phyloP scores from a whole-genome alignment of 2,113 vertebrate genomes.

The Oriolus oriolus region DNA sequence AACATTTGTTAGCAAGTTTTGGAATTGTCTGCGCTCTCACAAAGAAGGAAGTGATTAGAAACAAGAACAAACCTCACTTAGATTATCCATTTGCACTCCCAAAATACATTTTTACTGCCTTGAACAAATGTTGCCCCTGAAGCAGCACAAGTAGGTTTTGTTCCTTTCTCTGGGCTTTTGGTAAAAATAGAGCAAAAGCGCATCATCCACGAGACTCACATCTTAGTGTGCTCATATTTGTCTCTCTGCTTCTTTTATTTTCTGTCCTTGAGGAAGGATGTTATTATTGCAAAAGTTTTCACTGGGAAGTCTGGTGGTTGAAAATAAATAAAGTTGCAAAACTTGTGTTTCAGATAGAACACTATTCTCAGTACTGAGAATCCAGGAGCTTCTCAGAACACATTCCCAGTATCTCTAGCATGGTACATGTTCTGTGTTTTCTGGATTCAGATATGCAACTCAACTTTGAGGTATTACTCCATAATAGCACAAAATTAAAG shows the following conservation, averaged over 20 bases:
- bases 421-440: not conserved
- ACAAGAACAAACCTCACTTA: constrained; percentile 2
- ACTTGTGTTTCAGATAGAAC: not conserved
- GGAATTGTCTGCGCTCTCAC: not conserved
- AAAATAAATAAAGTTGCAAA: not conserved
- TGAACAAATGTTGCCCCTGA: constrained; percentile 7
- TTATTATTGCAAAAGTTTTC: not conserved
- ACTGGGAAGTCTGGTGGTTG: not conserved
- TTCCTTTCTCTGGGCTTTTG: constrained; percentile 12
- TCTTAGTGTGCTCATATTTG: not conserved
- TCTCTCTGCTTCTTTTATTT: not conserved
- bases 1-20: constrained; percentile 27
- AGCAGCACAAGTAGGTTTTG: constrained; percentile 24
- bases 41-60: constrained; percentile 1
- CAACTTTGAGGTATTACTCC: not conserved
- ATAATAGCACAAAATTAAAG: not conserved
- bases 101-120: constrained; percentile 18
- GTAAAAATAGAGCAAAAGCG: constrained; percentile 3
- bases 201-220: not conserved
- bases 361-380: not conserved
- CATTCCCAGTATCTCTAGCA: not conserved
- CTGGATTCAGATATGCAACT: not conserved
- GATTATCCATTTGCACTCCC: not conserved
- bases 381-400: not conserved
- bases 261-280: constrained; percentile 14